phyloP scores from a whole-genome alignment of 1,140 invertebrate genomes.

The Orussus abietinus region DNA sequence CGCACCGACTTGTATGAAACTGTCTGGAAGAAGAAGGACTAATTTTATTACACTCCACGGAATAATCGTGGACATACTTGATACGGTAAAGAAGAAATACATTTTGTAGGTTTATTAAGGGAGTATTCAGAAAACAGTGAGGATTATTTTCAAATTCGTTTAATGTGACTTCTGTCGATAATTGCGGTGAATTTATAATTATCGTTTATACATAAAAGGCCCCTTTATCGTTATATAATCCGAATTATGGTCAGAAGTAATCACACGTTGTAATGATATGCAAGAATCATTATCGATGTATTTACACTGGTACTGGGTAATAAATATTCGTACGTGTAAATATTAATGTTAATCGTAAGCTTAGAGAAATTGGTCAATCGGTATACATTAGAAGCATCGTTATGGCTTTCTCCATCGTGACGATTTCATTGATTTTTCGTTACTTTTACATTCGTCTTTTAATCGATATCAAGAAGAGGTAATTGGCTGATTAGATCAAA shows the following conservation, averaged over 20 bases:
- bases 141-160: conserved; percentile 19
- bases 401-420: no score
- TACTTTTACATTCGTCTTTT: no score
- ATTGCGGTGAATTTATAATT: conserved; percentile 26
- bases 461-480: no score
- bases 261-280: conserved; percentile 22
- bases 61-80: no score
- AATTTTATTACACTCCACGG: no score
- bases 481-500: no score
- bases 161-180: conserved; percentile 25
- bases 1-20: conserved; percentile 79
- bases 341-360: conserved; percentile 30
- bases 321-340: conserved; percentile 23
- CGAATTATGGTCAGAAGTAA: conserved; percentile 23
- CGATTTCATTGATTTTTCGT: no score
- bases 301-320: conserved; percentile 19
- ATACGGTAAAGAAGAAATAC: conserved; percentile 5
- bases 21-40: no score
- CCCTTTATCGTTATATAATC: conserved; percentile 34
- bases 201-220: conserved; percentile 42
- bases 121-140: background rate
- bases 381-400: no score
- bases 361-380: conserved; percentile 38
- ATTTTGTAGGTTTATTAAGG: background rate
- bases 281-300: conserved; percentile 20